These are phyloP conservation scores for Plebejus anna DNA, from an alignment of 2,888 invertebrate species.

Conservation along the genomic window DNA sequence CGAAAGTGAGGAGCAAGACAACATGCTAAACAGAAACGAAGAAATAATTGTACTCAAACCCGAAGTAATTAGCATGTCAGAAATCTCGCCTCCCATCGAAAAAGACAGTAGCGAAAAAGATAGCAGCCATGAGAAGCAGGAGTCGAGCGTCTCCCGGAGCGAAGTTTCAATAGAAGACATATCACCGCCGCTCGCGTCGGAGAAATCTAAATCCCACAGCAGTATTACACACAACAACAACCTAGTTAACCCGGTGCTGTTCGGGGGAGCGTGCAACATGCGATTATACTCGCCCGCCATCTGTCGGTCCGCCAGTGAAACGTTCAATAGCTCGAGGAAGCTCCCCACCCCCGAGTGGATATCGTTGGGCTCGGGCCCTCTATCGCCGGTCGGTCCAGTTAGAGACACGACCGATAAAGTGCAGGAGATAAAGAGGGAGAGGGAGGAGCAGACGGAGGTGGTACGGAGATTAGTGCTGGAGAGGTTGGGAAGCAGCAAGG, in stretches of 20 bases:
- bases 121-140: constrained; percentile 32
- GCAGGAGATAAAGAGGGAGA: constrained; percentile 88
- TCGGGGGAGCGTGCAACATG: constrained; percentile 48
- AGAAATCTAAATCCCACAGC: constrained; percentile 45
- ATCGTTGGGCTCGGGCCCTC: constrained; percentile 53
- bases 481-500: constrained; percentile 75
- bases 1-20: constrained; percentile 38
- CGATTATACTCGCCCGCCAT: constrained; percentile 65
- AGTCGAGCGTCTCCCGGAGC: constrained; percentile 33
- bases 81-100: constrained; percentile 57
- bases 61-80: constrained; percentile 55
- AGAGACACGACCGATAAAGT: constrained; percentile 81
- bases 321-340: constrained; percentile 50
- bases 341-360: constrained; percentile 23
- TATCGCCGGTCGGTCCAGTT: constrained; percentile 58
- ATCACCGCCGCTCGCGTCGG: constrained; percentile 57
- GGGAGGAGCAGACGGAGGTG: constrained; percentile 90
- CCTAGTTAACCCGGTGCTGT: constrained; percentile 37
- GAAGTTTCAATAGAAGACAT: constrained; percentile 47
- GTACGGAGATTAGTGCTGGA: constrained; percentile 91
- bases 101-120: constrained; percentile 41
- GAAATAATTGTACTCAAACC: constrained; percentile 45
- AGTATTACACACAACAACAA: constrained; percentile 32
- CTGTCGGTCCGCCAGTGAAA: constrained; percentile 54
- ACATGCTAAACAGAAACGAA: constrained; percentile 38